Conservation (phyloP, 2,113 vertebrate species). For the Zosterops pallidus region DNA sequence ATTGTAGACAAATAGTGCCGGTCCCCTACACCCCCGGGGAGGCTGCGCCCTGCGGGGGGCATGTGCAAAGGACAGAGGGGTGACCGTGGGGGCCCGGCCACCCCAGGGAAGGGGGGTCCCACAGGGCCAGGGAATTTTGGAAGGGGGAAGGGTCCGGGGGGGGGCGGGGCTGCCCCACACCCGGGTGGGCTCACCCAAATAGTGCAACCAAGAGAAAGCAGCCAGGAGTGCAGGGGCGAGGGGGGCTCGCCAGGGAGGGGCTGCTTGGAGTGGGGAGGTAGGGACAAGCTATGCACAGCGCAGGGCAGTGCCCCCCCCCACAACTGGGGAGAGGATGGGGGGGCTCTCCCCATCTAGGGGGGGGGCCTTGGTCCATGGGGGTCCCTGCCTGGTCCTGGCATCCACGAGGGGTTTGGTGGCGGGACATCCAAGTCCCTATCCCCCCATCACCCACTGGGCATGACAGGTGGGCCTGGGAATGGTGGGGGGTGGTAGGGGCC, state of each 20-base stretch:
- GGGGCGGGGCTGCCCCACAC: not conserved
- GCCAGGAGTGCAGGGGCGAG: not conserved
- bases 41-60: not conserved
- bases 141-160: not conserved
- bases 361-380: not conserved
- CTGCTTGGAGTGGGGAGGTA: not conserved
- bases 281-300: not conserved
- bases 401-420: not conserved
- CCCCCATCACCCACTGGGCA: not conserved
- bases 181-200: slow-evolving; percentile 1
- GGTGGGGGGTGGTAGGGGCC: not conserved
- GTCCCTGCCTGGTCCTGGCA: not conserved
- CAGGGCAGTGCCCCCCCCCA: not conserved
- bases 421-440: not conserved
- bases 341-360: not conserved
- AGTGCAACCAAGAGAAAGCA: slow-evolving; percentile 47
- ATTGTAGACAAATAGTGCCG: slow-evolving; percentile 23
- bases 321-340: not conserved
- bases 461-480: not conserved
- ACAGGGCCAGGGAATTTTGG: not conserved
- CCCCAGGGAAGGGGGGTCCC: not conserved
- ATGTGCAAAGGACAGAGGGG: slow-evolving; percentile 39
- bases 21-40: not conserved
- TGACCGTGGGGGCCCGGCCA: not conserved
- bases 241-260: not conserved